Conservation (phyloP, 2,888 invertebrate species). For the Acronicta psi region DNA sequence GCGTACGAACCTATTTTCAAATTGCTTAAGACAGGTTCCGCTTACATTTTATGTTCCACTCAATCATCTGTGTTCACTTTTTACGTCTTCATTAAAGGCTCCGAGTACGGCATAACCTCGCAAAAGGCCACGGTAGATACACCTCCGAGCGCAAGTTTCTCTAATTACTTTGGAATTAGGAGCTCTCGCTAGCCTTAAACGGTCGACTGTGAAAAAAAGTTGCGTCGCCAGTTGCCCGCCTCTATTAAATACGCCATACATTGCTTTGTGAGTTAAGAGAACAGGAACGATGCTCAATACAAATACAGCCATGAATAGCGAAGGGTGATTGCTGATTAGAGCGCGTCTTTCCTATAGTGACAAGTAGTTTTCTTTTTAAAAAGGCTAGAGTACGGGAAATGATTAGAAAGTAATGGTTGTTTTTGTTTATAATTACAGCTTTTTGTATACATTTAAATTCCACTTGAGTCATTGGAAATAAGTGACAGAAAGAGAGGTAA, state of each 20-base stretch:
- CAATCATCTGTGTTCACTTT: constrained; percentile 44
- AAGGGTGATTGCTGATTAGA: constrained; percentile 18
- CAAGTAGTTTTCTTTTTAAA: constrained; percentile 37
- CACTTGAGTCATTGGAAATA: no score
- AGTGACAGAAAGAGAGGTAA: no score
- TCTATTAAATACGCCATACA: constrained; percentile 36
- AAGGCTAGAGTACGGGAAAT: constrained; percentile 22
- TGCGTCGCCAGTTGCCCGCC: constrained; percentile 56
- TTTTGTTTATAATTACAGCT: not conserved
- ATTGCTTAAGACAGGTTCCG: constrained; percentile 10
- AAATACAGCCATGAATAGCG: constrained; percentile 26
- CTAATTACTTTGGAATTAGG: constrained; percentile 79
- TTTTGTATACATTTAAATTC: not conserved
- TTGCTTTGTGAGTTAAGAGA: constrained; percentile 9
- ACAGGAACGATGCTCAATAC: constrained; percentile 9
- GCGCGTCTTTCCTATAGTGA: constrained; percentile 36
- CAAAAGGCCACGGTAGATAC: constrained; percentile 53
- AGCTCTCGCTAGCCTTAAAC: constrained; percentile 69
- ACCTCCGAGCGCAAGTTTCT: constrained; percentile 75
- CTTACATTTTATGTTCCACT: constrained; percentile 18
- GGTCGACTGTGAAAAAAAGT: constrained; percentile 68
- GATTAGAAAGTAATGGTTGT: constrained; percentile 34
- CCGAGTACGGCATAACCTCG: constrained; percentile 64
- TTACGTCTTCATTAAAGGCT: constrained; percentile 66
- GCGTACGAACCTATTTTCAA: constrained; percentile 26